A percentile compares a stretch with the other conserved stretches of the same genome.
phyloP scores from a whole-genome alignment of 2,797 vertebrate species.

The Hippoglossus hippoglossus region DNA sequence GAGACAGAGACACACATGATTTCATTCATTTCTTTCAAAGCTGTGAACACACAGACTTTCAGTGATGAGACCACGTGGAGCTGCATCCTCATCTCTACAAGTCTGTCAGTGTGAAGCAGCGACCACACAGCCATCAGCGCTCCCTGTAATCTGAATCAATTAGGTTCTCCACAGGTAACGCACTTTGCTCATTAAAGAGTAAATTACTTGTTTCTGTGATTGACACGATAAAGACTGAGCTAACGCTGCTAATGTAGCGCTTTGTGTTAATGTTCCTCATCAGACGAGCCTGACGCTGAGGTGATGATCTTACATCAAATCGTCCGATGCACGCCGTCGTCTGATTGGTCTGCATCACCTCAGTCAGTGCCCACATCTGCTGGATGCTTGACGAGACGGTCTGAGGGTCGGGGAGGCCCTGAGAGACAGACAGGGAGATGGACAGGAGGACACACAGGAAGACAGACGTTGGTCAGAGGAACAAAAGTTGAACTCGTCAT shows the following conservation, averaged over 20 bases:
- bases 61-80: not conserved
- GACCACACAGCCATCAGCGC: too few relatives aligned
- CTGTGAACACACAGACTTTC: not conserved
- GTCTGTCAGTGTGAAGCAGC: too few relatives aligned
- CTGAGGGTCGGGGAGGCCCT: constrained; percentile 92
- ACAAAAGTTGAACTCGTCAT: not conserved
- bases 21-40: too few relatives aligned
- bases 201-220: not conserved
- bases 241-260: too few relatives aligned
- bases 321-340: constrained; percentile 90
- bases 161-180: too few relatives aligned
- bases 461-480: too few relatives aligned
- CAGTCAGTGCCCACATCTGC: constrained; percentile 97
- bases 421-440: not conserved
- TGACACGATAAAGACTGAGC: not conserved
- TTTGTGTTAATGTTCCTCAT: not conserved
- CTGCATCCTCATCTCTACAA: too few relatives aligned
- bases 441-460: not conserved
- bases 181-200: not conserved
- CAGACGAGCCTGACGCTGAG: not conserved
- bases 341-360: constrained; percentile 93
- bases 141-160: too few relatives aligned
- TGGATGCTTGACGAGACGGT: constrained; percentile 92
- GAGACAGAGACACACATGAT: constrained; percentile 29
- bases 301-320: constrained; percentile 85